Evolutionary conservation across 2,797 vertebrate species (phyloP).

Genomic region (Pteronotus mesoamericanus): DNA sequence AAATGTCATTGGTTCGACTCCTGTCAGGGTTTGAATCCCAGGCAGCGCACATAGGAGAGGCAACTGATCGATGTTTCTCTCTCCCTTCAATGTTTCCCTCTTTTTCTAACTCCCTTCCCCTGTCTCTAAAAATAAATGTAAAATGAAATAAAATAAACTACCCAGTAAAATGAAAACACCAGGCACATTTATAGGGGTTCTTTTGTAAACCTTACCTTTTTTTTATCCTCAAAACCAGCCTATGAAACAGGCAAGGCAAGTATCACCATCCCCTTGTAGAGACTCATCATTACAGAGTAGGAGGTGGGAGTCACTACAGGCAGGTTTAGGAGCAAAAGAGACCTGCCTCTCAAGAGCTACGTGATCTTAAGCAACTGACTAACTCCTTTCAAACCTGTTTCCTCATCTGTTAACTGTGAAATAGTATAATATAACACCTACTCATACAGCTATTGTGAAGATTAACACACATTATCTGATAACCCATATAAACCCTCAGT

Average conservation of each 20-base stretch:
- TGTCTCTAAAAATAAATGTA: background rate
- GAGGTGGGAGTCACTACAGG: background rate
- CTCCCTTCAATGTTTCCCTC: background rate
- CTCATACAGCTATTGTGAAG: background rate
- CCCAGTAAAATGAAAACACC: constrained; percentile 15
- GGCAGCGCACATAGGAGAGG: background rate
- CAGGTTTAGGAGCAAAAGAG: background rate
- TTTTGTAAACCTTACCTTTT: constrained; percentile 25
- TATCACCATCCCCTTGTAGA: constrained; percentile 22
- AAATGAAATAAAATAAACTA: background rate
- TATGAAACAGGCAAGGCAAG: constrained; percentile 22
- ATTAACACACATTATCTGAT: background rate
- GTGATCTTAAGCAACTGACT: background rate
- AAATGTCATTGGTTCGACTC: background rate
- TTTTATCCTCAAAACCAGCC: background rate
- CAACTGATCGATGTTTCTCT: background rate
- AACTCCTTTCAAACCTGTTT: background rate
- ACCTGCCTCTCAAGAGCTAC: background rate
- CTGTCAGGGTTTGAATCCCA: no score
- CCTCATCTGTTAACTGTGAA: constrained; percentile 12
- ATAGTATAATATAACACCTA: background rate
- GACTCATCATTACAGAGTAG: background rate
- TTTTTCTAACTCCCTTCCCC: background rate
- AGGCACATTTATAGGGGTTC: background rate
- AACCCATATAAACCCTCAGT: background rate